Evolutionary conservation across 1,140 invertebrate species (phyloP).

Genomic region (Cotesia chilonis): DNA sequence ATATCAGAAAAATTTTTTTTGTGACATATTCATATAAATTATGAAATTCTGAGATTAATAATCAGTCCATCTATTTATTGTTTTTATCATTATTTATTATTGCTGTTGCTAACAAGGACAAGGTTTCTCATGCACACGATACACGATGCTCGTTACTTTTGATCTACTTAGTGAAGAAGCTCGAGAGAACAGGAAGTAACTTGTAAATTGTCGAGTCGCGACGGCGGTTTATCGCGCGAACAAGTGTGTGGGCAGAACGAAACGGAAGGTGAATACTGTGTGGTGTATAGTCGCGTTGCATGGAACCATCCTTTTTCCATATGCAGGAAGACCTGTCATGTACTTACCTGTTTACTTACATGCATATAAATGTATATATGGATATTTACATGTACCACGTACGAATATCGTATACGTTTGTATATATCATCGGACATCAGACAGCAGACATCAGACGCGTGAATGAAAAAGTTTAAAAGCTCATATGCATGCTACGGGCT

Average conservation of each 20-base stretch:
- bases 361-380: conserved; percentile 3
- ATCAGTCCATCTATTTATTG: neutral
- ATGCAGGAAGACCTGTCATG: conserved; percentile 49
- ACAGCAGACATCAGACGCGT: conserved; percentile 19
- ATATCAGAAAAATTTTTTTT: too few relatives aligned
- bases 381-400: conserved; percentile 1
- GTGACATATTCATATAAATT: too few relatives aligned
- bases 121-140: too few relatives aligned
- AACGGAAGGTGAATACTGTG: conserved; percentile 9
- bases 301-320: conserved; percentile 42
- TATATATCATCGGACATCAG: too few relatives aligned
- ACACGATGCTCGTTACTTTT: neutral
- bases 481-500: conserved; percentile 40
- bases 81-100: conserved; percentile 3
- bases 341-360: neutral
- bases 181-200: conserved; percentile 44
- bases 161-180: conserved; percentile 21
- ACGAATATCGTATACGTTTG: neutral
- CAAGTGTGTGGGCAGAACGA: conserved; percentile 18
- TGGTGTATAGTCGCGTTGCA: conserved; percentile 26
- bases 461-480: conserved; percentile 22
- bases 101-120: neutral
- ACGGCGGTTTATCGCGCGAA: conserved; percentile 34
- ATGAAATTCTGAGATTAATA: too few relatives aligned
- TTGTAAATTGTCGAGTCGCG: conserved; percentile 44